Percentiles rank a stretch among this genome's conserved stretches.
Conservation (phyloP, 2,888 invertebrate species). For the Stenoptilia bipunctidactyla region DNA sequence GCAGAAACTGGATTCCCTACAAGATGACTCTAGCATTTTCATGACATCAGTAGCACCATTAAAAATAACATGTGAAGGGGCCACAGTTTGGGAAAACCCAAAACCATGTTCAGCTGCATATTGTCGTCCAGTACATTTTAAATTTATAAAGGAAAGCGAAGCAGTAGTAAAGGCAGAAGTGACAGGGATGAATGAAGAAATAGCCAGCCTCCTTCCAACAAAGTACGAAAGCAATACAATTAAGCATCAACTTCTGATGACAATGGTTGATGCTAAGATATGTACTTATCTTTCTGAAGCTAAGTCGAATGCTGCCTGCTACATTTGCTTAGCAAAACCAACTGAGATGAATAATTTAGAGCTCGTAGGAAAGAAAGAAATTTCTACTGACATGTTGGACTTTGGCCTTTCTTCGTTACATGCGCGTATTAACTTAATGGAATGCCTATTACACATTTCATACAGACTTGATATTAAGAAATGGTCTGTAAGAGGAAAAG, state of each 20-base stretch:
- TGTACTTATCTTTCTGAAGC: conserved; percentile 7
- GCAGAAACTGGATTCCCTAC: conserved; percentile 5
- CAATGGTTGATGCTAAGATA: conserved; percentile 9
- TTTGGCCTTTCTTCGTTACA: conserved; percentile 9
- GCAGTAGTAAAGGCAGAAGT: too few species aligned
- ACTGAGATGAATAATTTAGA: conserved; percentile 7
- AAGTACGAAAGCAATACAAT: neutral
- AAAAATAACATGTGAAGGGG: conserved; percentile 5
- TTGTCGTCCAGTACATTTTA: conserved; percentile 9
- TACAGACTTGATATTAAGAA: too few species aligned
- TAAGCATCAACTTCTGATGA: conserved; percentile 4
- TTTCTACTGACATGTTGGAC: neutral
- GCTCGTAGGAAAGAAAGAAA: neutral
- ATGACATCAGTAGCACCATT: conserved; percentile 11
- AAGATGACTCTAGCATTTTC: conserved; percentile 9
- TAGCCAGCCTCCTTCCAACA: too few species aligned
- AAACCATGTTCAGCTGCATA: conserved; percentile 8
- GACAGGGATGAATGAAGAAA: too few species aligned
- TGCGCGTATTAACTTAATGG: conserved; percentile 11
- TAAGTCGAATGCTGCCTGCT: conserved; percentile 4
- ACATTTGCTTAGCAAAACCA: conserved; percentile 8
- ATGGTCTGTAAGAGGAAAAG: too few species aligned
- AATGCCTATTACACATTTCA: conserved; percentile 14
- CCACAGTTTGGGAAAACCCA: conserved; percentile 9
- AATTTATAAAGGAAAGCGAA: conserved; percentile 3